Conservation (phyloP, 2,113 vertebrate species). For the Anolis sagrei region DNA sequence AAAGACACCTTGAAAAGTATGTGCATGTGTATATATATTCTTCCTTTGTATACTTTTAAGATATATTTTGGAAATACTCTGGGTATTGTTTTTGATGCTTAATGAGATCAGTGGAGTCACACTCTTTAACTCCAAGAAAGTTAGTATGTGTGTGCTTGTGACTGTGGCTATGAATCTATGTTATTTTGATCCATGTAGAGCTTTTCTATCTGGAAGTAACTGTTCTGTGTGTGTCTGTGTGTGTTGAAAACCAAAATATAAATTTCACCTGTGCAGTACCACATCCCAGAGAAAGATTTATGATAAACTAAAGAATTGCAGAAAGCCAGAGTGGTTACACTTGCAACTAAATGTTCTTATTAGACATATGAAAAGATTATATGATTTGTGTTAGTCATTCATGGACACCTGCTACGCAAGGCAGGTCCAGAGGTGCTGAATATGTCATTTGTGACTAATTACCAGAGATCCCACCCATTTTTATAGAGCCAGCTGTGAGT, state of each 20-base stretch:
- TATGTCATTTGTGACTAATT: conserved; percentile 69
- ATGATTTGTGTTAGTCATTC: conserved; percentile 44
- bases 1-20: too few species aligned
- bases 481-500: conserved; percentile 64
- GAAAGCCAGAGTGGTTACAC: not conserved
- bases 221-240: too few species aligned
- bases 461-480: conserved; percentile 50
- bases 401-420: conserved; percentile 50
- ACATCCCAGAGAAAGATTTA: not conserved
- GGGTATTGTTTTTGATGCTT: too few species aligned
- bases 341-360: conserved; percentile 40
- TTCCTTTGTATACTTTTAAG: too few species aligned
- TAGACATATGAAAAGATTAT: conserved; percentile 26
- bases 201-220: not conserved
- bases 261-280: not conserved
- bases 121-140: too few species aligned
- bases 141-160: too few species aligned
- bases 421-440: conserved; percentile 60
- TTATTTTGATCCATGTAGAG: not conserved
- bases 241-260: not conserved
- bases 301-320: conserved; percentile 36
- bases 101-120: too few species aligned
- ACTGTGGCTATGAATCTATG: not conserved
- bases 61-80: too few species aligned
- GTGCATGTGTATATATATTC: too few species aligned